Conservation (phyloP, 2,113 vertebrate genomes). For the Carollia perspicillata region DNA sequence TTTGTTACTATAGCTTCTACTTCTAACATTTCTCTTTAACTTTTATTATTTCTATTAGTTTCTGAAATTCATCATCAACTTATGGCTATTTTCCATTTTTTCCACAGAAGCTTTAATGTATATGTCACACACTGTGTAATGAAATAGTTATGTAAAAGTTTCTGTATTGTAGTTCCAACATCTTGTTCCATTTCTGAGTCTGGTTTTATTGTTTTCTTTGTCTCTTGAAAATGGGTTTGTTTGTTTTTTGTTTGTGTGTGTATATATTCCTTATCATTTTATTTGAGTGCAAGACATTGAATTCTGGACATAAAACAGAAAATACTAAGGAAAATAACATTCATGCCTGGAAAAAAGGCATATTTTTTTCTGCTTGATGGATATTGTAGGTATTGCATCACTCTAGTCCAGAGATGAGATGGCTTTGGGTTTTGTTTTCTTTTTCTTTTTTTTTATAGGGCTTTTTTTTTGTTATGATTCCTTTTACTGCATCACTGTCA, state of each 20-base stretch:
- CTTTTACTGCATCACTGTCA: background rate
- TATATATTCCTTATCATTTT: background rate
- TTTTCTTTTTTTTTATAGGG: background rate
- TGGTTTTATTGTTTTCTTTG: background rate
- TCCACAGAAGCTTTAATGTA: background rate
- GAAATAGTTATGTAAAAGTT: background rate
- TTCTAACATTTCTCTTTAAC: background rate
- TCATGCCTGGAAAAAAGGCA: background rate
- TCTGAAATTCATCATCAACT: background rate
- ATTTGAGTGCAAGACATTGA: background rate
- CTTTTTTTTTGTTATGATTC: background rate
- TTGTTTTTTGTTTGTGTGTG: background rate
- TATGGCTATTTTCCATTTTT: background rate
- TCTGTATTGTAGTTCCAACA: background rate
- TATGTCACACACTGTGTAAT: background rate
- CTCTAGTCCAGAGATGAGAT: background rate
- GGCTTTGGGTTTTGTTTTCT: background rate
- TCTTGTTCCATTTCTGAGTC: background rate
- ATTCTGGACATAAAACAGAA: background rate
- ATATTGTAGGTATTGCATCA: background rate
- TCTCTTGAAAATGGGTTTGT: background rate
- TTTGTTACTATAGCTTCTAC: background rate
- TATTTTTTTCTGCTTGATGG: background rate
- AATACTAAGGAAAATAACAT: background rate
- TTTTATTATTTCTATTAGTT: background rate